These are phyloP conservation scores for Malurus cyaneus DNA, from an alignment of 2,113 vertebrate genomes.

Conservation along the genomic window DNA sequence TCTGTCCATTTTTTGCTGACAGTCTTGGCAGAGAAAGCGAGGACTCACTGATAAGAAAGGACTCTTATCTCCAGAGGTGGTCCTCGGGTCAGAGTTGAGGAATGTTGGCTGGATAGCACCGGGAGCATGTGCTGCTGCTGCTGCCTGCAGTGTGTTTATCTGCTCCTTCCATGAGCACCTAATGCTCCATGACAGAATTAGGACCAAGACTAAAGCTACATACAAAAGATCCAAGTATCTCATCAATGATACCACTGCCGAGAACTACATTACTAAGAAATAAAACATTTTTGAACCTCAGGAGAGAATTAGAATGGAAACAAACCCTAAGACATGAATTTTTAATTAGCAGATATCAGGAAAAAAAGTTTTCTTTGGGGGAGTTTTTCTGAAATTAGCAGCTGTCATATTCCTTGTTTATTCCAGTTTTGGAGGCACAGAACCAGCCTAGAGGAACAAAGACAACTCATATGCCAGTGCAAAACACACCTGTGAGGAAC, in stretches of 20 bases:
- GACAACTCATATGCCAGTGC: background rate
- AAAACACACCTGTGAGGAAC: background rate
- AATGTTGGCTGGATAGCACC: conserved; percentile 1
- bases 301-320: background rate
- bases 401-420: background rate
- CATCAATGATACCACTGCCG: background rate
- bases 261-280: background rate
- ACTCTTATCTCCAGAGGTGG: conserved; percentile 56
- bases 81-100: conserved; percentile 46
- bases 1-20: background rate
- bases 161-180: background rate
- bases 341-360: background rate
- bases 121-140: background rate
- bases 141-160: background rate
- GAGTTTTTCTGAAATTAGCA: background rate
- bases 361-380: background rate
- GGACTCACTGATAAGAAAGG: conserved; percentile 13
- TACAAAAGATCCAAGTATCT: background rate
- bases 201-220: background rate
- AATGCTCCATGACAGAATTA: background rate
- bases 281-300: background rate
- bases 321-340: background rate
- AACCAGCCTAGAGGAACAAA: background rate
- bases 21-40: conserved; percentile 3
- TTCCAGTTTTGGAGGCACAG: background rate